A percentile compares a stretch with the other conserved stretches of the same genome.
Conservation (phyloP, 2,888 invertebrate genomes). For the Sesamia inferens region DNA sequence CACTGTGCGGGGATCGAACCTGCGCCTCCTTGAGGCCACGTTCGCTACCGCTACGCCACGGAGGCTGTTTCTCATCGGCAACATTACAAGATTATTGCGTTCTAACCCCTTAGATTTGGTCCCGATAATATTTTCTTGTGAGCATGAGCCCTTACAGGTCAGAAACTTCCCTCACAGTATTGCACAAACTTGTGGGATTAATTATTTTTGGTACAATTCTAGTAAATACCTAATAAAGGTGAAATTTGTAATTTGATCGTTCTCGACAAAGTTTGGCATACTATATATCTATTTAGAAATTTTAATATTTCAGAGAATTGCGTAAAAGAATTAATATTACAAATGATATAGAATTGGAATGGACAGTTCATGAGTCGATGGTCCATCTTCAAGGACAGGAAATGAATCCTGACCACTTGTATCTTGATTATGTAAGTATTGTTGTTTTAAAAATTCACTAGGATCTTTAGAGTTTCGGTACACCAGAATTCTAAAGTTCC, state of each 20-base stretch:
- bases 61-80: no score
- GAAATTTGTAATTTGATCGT: not conserved
- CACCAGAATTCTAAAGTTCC: no score
- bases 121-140: no score
- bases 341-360: constrained; percentile 69
- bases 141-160: not conserved
- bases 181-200: not conserved
- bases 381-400: constrained; percentile 54
- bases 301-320: constrained; percentile 47
- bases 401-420: constrained; percentile 42
- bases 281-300: not conserved
- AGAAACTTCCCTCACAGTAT: not conserved
- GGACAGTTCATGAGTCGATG: constrained; percentile 72
- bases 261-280: not conserved
- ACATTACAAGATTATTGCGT: not conserved
- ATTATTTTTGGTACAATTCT: not conserved
- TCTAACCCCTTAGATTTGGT: not conserved
- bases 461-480: not conserved
- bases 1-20: no score
- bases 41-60: no score
- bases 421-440: constrained; percentile 56
- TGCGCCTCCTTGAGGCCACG: no score
- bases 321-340: constrained; percentile 25
- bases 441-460: not conserved
- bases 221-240: not conserved